phyloP scores from a whole-genome alignment of 1,140 invertebrate genomes.

The Phymastichus coffea region DNA sequence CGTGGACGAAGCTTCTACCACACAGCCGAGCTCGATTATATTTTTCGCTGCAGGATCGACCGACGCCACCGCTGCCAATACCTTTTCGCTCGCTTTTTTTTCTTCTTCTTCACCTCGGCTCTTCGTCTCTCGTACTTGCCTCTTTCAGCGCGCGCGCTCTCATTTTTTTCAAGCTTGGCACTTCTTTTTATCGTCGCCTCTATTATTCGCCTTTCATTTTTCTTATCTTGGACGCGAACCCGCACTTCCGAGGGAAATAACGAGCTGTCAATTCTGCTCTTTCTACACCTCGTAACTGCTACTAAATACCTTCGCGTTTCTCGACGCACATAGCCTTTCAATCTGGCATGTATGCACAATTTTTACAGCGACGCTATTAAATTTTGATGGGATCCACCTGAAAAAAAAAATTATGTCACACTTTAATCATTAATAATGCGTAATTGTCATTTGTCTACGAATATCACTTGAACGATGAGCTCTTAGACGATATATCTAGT shows the following conservation, averaged over 20 bases:
- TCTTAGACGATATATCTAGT: no score
- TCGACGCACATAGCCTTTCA: no score
- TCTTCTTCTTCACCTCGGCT: not conserved
- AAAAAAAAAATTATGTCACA: no score
- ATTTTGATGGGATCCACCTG: no score
- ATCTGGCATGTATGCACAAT: no score
- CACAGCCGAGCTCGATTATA: conserved; percentile 4
- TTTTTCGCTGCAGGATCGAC: not conserved
- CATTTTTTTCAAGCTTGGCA: not conserved
- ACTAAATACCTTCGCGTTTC: no score
- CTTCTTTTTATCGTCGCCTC: not conserved
- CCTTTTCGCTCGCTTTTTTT: not conserved
- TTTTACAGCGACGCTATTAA: no score
- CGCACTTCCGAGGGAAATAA: conserved; percentile 16
- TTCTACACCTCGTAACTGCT: no score
- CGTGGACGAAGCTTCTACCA: not conserved
- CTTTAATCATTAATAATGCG: no score
- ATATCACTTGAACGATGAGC: no score
- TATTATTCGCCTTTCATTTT: conserved; percentile 19
- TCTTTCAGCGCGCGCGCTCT: not conserved
- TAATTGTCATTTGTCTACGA: no score
- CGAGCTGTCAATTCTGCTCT: conserved; percentile 16
- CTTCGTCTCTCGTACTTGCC: not conserved
- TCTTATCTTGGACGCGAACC: conserved; percentile 8
- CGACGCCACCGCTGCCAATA: not conserved